phyloP scores from a whole-genome alignment of 2,113 vertebrate species.

The Chascanopsetta lugubris region DNA sequence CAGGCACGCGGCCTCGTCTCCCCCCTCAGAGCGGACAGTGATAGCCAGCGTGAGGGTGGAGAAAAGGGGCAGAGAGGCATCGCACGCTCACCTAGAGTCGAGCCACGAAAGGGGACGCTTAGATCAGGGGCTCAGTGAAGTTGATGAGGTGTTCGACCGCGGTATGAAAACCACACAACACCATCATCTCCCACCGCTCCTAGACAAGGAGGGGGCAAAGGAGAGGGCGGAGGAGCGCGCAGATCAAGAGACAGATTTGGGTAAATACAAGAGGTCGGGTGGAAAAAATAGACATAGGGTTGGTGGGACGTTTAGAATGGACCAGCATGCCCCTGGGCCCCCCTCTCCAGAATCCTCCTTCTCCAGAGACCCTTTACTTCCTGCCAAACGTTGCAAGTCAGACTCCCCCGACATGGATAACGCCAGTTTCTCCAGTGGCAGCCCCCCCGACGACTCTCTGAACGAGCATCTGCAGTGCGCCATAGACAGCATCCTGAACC shows the following conservation, averaged over 20 bases:
- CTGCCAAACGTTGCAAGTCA: constrained; percentile 87
- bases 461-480: constrained; percentile 94
- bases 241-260: constrained; percentile 58
- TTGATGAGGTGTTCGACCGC: constrained; percentile 86
- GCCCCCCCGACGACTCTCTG: constrained; percentile 90
- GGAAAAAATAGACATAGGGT: constrained; percentile 75
- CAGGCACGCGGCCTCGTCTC: constrained; percentile 50
- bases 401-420: constrained; percentile 93
- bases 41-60: constrained; percentile 84
- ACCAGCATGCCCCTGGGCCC: constrained; percentile 81
- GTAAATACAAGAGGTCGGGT: constrained; percentile 68
- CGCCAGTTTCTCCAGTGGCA: constrained; percentile 94
- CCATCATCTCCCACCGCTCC: constrained; percentile 61
- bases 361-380: constrained; percentile 77
- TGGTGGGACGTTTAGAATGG: constrained; percentile 75
- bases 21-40: constrained; percentile 77
- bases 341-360: constrained; percentile 74
- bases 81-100: constrained; percentile 51
- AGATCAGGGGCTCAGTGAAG: constrained; percentile 83
- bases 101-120: constrained; percentile 54
- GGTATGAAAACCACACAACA: constrained; percentile 80
- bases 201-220: constrained; percentile 62
- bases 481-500: constrained; percentile 96
- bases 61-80: constrained; percentile 71
- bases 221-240: constrained; percentile 54